Evolutionary conservation across 2,888 invertebrate species (phyloP).

Genomic region (Melieria crassipennis): DNA sequence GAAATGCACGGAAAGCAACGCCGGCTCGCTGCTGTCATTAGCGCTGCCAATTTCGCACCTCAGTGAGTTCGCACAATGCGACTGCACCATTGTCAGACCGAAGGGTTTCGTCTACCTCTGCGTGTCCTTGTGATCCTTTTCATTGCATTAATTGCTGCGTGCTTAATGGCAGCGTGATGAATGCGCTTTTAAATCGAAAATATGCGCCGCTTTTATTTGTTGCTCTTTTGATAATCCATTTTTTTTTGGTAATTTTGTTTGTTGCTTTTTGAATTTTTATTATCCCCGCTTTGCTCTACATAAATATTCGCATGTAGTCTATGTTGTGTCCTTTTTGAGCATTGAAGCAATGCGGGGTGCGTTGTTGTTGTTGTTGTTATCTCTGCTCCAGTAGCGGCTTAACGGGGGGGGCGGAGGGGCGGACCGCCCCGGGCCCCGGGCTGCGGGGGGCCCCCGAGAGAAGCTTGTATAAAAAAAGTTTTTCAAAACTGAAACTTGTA

Average conservation of each 20-base stretch:
- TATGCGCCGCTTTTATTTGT: slow-evolving; percentile 28
- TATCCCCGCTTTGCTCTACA: too few species aligned
- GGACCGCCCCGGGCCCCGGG: too few species aligned
- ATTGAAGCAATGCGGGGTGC: background rate
- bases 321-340: too few species aligned
- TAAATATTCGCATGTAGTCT: slow-evolving; percentile 3
- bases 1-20: slow-evolving; percentile 25
- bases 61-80: slow-evolving; percentile 50
- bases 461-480: too few species aligned
- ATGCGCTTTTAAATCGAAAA: slow-evolving; percentile 54
- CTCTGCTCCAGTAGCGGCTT: too few species aligned
- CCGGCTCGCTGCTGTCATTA: slow-evolving; percentile 44
- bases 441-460: too few species aligned
- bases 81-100: too few species aligned
- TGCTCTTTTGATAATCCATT: slow-evolving; percentile 13
- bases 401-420: too few species aligned
- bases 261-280: background rate
- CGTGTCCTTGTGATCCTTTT: slow-evolving; percentile 23
- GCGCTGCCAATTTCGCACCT: slow-evolving; percentile 59
- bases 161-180: slow-evolving; percentile 58
- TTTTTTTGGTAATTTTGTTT: slow-evolving; percentile 18
- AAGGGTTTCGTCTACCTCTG: slow-evolving; percentile 35
- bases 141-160: slow-evolving; percentile 50
- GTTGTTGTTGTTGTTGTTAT: background rate
- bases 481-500: too few species aligned